Percentiles rank a stretch among this genome's conserved stretches.
These are phyloP conservation scores for Pelagia noctiluca DNA, from an alignment of 30 jellyfish, hydroid and myxozoan genomes.

Conservation along the genomic window DNA sequence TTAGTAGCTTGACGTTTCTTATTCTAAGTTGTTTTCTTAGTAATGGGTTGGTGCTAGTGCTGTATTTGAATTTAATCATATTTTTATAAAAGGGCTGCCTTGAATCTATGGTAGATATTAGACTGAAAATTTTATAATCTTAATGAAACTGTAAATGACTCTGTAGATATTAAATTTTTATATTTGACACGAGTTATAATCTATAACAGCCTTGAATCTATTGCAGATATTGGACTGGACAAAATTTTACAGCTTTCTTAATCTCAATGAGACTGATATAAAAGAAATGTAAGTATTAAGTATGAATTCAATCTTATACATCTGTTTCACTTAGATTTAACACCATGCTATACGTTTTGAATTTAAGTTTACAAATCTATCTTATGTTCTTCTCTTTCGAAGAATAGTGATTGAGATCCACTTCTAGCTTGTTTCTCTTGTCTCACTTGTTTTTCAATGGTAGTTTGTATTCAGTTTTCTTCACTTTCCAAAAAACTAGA, in stretches of 20 bases:
- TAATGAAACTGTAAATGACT: not conserved
- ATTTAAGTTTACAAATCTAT: not conserved
- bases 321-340: not conserved
- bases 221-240: slow-evolving; percentile 68
- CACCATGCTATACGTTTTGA: not conserved
- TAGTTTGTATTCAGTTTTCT: too few species aligned
- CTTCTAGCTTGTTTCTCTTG: too few species aligned
- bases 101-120: not conserved
- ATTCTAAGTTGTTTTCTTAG: too few species aligned
- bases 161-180: not conserved
- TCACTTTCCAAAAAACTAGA: too few species aligned
- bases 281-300: slow-evolving; percentile 65
- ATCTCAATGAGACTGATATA: slow-evolving; percentile 75
- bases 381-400: not conserved
- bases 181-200: not conserved
- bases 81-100: not conserved
- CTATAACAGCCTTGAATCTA: not conserved
- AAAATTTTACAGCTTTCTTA: slow-evolving; percentile 76
- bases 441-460: too few species aligned
- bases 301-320: not conserved
- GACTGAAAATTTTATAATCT: too few species aligned
- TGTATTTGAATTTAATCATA: too few species aligned
- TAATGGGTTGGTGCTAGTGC: too few species aligned
- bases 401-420: not conserved
- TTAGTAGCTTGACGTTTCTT: too few species aligned